Percentiles rank a stretch among this genome's conserved stretches.
Evolutionary conservation across 2,113 vertebrate genomes (phyloP).

Genomic region (Brachirus orientalis): DNA sequence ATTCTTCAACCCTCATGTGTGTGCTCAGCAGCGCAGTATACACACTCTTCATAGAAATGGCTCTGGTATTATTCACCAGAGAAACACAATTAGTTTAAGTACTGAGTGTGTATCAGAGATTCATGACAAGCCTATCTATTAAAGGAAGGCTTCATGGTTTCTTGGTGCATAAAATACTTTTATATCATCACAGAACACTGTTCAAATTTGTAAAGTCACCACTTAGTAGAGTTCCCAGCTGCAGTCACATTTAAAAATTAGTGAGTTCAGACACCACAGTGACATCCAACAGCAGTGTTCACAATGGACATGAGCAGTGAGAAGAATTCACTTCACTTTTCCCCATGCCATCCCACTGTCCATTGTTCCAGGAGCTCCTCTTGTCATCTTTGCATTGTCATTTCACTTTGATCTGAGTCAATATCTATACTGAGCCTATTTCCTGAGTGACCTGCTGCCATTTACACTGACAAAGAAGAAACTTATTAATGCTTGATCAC

Average conservation of each 20-base stretch:
- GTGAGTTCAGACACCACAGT: slow-evolving; percentile 14
- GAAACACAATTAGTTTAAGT: slow-evolving; percentile 74
- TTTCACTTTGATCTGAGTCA: slow-evolving; percentile 69
- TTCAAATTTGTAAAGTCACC: slow-evolving; percentile 46
- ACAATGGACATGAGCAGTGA: slow-evolving; percentile 35
- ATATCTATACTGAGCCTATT: slow-evolving; percentile 55
- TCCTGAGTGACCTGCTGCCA: slow-evolving; percentile 46
- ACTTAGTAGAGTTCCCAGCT: slow-evolving; percentile 5
- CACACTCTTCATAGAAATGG: slow-evolving; percentile 46
- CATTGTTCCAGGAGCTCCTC: slow-evolving; percentile 9
- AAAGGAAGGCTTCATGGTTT: slow-evolving; percentile 46
- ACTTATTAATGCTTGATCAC: slow-evolving; percentile 59
- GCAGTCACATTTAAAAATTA: slow-evolving; percentile 15
- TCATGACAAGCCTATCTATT: slow-evolving; percentile 54
- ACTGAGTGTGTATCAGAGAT: slow-evolving; percentile 41
- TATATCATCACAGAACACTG: slow-evolving; percentile 43
- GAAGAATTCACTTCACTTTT: slow-evolving; percentile 46
- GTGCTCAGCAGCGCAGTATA: slow-evolving; percentile 15
- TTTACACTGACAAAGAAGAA: slow-evolving; percentile 56
- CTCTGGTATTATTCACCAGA: slow-evolving; percentile 49
- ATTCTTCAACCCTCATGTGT: slow-evolving; percentile 14
- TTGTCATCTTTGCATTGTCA: slow-evolving; percentile 52
- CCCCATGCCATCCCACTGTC: slow-evolving; percentile 11
- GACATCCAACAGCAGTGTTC: slow-evolving; percentile 29
- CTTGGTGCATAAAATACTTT: slow-evolving; percentile 53